Evolutionary conservation across 2,888 invertebrate genomes (phyloP), one percentile per base, ranked within the genome.

Genomic region (Protodeltote pygarga): DNA sequence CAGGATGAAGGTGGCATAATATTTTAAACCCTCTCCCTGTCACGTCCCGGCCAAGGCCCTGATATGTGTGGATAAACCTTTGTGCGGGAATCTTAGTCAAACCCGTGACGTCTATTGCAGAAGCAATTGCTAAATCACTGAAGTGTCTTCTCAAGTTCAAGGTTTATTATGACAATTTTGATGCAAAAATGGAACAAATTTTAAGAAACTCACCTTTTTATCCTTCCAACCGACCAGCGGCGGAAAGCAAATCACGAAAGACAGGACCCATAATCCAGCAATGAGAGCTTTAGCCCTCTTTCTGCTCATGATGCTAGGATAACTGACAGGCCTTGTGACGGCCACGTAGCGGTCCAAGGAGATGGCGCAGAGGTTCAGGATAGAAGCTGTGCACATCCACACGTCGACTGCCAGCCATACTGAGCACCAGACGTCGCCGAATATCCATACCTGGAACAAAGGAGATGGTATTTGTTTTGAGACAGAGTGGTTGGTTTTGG

Each of bases 351-450:
- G 94, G 92, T 97, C 97, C 79, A 99, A 92, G 9, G 98, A 98
- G 80, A 99, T 99, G 72, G 98, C 98, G 82, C 98, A 98, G 41
- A 99, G 94, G 88, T 99, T 99, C 69, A 99, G 93, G 75, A 99
- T 99, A 71, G 98, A 98, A 0, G 99, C 98, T 0, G 99, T 99
- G 91, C 98, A 99, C 96, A 99, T 97, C 98, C 98, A 98, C 6
- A 99, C 99, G 87, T 99, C 99, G 45, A 98, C 95, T 0, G 99
- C 98, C 58, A 99, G 93, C 99, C 99, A 99, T 63, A 98, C 95
- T 52, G 97, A 96, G 90, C 99, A 99, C 98, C 98, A 98, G 28
- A 97, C 93, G 84, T 96, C 96, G 34, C 99, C 98, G 83, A 98
- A 99, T 73, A 98, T 97, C 99, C 99, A 99, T 79, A 98, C 95